Conservation (phyloP, 2,113 vertebrate genomes). For the Thunnus thynnus region DNA sequence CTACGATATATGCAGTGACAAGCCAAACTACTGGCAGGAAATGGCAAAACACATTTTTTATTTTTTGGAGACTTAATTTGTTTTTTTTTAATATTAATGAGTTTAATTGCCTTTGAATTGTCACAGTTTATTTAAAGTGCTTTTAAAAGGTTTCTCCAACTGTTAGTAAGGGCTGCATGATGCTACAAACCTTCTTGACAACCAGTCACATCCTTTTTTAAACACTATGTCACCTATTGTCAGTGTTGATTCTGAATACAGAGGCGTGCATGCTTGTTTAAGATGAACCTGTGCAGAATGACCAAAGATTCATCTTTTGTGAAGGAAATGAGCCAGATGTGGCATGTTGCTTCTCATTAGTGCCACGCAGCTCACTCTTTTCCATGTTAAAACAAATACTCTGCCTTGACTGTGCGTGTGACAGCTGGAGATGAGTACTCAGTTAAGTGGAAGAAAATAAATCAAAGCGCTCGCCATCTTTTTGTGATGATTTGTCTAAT, state of each 20-base stretch:
- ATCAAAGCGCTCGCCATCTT: slow-evolving; percentile 71
- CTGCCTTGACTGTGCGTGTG: slow-evolving; percentile 40
- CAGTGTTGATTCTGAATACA: not conserved
- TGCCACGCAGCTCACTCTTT: slow-evolving; percentile 38
- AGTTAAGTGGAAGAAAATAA: slow-evolving; percentile 71
- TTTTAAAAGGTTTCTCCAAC: not conserved
- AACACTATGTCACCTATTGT: not conserved
- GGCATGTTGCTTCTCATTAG: slow-evolving; percentile 67
- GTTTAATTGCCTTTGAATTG: not conserved
- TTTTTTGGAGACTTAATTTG: slow-evolving; percentile 60
- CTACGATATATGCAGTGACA: slow-evolving; percentile 1
- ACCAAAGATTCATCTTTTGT: slow-evolving; percentile 47
- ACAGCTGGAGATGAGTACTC: slow-evolving; percentile 72
- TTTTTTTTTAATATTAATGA: not conserved
- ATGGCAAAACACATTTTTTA: slow-evolving; percentile 70
- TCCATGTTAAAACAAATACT: slow-evolving; percentile 60
- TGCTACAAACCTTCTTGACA: not conserved
- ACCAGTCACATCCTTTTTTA: not conserved
- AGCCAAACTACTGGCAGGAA: slow-evolving; percentile 52
- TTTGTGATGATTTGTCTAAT: slow-evolving; percentile 73
- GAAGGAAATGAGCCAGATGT: slow-evolving; percentile 60
- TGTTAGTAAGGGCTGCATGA: not conserved
- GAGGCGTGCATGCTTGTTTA: slow-evolving; percentile 6
- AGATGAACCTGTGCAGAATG: slow-evolving; percentile 26
- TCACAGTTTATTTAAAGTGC: not conserved